Evolutionary conservation across 2,797 vertebrate genomes (phyloP).

Genomic region (Chelon auratus): DNA sequence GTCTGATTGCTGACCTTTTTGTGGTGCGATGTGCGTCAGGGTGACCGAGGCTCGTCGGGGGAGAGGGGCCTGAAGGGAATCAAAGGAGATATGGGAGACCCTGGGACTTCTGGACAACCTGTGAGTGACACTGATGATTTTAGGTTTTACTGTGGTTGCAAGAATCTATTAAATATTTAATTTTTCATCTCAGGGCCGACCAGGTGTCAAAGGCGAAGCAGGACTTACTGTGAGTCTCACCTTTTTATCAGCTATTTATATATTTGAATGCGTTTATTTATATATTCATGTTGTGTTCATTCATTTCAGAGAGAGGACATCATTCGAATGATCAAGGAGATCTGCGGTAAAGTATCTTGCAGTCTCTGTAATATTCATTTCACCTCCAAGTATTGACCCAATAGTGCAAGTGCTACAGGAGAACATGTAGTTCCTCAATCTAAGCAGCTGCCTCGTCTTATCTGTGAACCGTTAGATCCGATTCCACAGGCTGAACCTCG

Average conservation of each 20-base stretch:
- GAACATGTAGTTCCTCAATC: conserved; percentile 24
- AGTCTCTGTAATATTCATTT: conserved; percentile 40
- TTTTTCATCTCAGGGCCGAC: conserved; percentile 79
- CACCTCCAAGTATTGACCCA: conserved; percentile 26
- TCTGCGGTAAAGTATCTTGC: conserved; percentile 86
- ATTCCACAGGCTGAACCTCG: conserved; percentile 34
- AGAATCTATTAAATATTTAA: not conserved
- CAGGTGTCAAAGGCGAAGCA: conserved; percentile 89
- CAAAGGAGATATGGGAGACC: conserved; percentile 88
- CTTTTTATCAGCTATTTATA: not conserved
- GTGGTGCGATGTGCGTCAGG: conserved; percentile 72
- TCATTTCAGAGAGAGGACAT: conserved; percentile 89
- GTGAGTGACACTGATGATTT: conserved; percentile 77
- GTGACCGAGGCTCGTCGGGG: conserved; percentile 87
- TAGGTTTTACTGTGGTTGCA: not conserved
- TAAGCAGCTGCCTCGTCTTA: conserved; percentile 21
- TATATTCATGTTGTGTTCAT: conserved; percentile 39
- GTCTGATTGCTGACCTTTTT: not conserved
- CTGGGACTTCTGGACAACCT: conserved; percentile 84
- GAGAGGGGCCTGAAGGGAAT: conserved; percentile 90
- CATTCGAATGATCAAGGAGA: conserved; percentile 93
- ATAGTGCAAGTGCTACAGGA: conserved; percentile 14
- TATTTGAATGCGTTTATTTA: not conserved
- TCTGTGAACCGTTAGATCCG: conserved; percentile 50
- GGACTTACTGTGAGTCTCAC: conserved; percentile 89